These are phyloP conservation scores for Lasiurus borealis DNA, from an alignment of 2,113 vertebrate genomes.

Conservation along the genomic window DNA sequence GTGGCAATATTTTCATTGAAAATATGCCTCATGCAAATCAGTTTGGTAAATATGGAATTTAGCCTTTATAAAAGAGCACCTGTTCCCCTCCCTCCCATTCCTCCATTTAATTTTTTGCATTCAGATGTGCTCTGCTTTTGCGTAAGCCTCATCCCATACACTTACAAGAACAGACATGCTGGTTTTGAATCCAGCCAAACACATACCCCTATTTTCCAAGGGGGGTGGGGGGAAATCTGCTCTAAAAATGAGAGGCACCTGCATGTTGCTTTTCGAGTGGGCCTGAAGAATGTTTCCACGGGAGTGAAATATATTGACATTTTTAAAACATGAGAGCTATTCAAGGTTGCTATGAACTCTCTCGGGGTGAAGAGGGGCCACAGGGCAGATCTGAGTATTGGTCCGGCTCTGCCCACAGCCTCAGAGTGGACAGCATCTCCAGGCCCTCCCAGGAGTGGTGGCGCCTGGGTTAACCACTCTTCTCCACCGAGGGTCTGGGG, in stretches of 20 bases:
- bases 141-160: constrained; percentile 68
- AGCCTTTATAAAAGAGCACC: constrained; percentile 86
- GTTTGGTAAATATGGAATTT: constrained; percentile 85
- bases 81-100: constrained; percentile 75
- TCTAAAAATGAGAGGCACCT: constrained; percentile 72
- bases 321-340: constrained; percentile 1
- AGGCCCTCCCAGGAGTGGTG: background rate
- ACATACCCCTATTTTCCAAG: constrained; percentile 70
- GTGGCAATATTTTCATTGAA: constrained; percentile 86
- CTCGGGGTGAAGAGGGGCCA: background rate
- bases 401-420: background rate
- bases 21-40: constrained; percentile 85
- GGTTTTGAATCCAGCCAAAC: constrained; percentile 76
- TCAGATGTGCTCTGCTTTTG: constrained; percentile 76
- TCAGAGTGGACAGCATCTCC: background rate
- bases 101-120: constrained; percentile 83
- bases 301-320: constrained; percentile 40
- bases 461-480: constrained; percentile 69
- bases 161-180: constrained; percentile 69
- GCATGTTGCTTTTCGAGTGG: constrained; percentile 44
- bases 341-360: background rate
- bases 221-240: constrained; percentile 18
- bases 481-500: constrained; percentile 54
- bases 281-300: constrained; percentile 42
- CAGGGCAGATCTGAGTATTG: background rate